Base-by-base conservation (phyloP, 2,797 vertebrate species). In the Sebastiscus tertius region DNA sequence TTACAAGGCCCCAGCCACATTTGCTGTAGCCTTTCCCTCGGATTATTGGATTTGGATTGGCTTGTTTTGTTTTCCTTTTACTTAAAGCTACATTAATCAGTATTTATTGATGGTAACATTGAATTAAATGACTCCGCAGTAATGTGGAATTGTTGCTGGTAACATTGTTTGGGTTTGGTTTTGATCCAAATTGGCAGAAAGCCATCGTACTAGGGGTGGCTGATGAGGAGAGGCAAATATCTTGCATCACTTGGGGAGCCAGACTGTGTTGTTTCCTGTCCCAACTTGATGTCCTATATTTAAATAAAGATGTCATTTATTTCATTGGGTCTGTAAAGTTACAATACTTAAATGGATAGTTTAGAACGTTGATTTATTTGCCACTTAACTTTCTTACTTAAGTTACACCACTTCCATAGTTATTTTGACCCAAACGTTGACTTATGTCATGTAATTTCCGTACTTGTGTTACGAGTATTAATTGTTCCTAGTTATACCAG, bases 31-130 rank as follows among this genome's bases (percentile, higher is more conserved):
- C 71, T 77, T 76, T n/a, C 55, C 58, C 58, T 49, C 39, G 77
- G 84, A 81, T 93, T 91, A 92, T 91, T 91, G 79, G 82, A 90
- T 93, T 93, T 88, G 81, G 60, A 89, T 81, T 31, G 82, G 80
- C 77, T 89, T 73, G 56, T 77, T 81, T 90, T 87, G 66, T 83
- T 93, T 93, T 86, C 42, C 79, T 76, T 86, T 85, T 67, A 69
- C 74, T 72, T 46, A 77, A 82, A 82, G 72, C 77, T 46, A 54
- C 75, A 82, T 87, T 86, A 80, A 86, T 89, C 77, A 58, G 58
- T 58, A 66, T 85, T 77, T 86, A 83, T 84, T 79, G 73, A 89
- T 76, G 77, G 81, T 72, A 75, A 77, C 71, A 75, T 77, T 76
- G 65, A 62, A 85, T 88, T 69, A 68, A 77, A 83, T 46, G 58